These are phyloP conservation scores for Drosophila pallidifrons DNA, from an alignment of 1,140 invertebrate species.

Conservation along the genomic window DNA sequence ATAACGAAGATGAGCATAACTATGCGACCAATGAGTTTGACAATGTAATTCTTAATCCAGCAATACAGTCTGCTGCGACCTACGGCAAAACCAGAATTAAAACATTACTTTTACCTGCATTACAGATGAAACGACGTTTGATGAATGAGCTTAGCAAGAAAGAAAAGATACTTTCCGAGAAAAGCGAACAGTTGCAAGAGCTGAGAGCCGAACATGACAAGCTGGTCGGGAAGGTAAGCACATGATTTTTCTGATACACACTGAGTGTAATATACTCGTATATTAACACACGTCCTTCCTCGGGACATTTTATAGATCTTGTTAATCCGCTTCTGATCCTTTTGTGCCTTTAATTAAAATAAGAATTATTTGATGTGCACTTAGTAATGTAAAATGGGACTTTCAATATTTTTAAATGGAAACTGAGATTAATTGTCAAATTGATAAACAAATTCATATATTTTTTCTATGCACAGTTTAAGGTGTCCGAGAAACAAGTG, in stretches of 20 bases:
- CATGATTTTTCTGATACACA: background rate
- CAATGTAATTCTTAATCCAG: conserved; percentile 34
- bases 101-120: conserved; percentile 21
- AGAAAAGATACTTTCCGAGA: conserved; percentile 45
- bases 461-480: conserved; percentile 41
- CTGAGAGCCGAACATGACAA: conserved; percentile 15
- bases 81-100: background rate
- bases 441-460: too few relatives aligned
- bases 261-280: background rate
- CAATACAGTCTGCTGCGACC: too few relatives aligned
- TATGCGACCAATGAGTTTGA: conserved; percentile 47
- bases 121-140: conserved; percentile 60
- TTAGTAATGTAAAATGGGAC: too few relatives aligned
- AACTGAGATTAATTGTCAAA: background rate
- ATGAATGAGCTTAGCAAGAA: conserved; percentile 53
- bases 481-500: conserved; percentile 42
- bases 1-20: conserved; percentile 14
- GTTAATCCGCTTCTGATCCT: too few relatives aligned
- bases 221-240: conserved; percentile 44
- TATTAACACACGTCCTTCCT: background rate
- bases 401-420: too few relatives aligned
- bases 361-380: too few relatives aligned
- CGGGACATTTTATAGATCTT: too few relatives aligned
- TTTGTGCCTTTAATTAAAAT: too few relatives aligned
- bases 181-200: conserved; percentile 52